phyloP scores from a whole-genome alignment of 2,888 invertebrate genomes.

The Xestia sexstrigata region DNA sequence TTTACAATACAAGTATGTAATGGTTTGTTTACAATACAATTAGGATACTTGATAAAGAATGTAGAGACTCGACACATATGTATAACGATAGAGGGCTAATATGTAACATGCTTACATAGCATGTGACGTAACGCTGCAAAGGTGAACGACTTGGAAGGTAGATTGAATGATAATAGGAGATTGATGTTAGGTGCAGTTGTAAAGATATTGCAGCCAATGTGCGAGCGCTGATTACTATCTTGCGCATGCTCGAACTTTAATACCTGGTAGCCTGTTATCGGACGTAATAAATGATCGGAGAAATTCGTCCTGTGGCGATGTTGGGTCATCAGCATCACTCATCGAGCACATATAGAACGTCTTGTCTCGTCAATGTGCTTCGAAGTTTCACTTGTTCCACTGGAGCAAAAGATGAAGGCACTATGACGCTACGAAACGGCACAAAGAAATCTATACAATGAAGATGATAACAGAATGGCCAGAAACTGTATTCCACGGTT shows the following conservation, averaged over 20 bases:
- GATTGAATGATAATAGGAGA: slow-evolving; percentile 44
- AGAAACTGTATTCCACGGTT: not conserved
- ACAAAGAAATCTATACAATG: slow-evolving; percentile 1
- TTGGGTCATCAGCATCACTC: not conserved
- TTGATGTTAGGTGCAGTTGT: slow-evolving; percentile 22
- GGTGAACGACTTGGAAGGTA: slow-evolving; percentile 61
- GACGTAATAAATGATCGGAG: not conserved
- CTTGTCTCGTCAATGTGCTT: not conserved
- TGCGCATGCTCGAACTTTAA: not conserved
- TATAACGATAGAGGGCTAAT: no score
- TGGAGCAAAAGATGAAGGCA: not conserved
- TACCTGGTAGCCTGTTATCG: not conserved
- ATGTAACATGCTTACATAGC: slow-evolving; percentile 59
- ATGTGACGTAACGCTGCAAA: slow-evolving; percentile 57
- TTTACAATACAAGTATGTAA: no score
- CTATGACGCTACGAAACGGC: not conserved
- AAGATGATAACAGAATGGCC: not conserved
- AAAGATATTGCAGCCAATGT: slow-evolving; percentile 6
- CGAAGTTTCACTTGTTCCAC: not conserved
- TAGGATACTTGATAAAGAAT: no score
- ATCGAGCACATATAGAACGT: not conserved
- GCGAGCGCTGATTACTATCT: slow-evolving; percentile 10
- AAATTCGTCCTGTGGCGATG: not conserved
- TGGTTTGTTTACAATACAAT: no score
- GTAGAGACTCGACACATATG: no score